These are phyloP conservation scores for Drosophila anceps DNA, from an alignment of 2,888 invertebrate species.

Conservation along the genomic window DNA sequence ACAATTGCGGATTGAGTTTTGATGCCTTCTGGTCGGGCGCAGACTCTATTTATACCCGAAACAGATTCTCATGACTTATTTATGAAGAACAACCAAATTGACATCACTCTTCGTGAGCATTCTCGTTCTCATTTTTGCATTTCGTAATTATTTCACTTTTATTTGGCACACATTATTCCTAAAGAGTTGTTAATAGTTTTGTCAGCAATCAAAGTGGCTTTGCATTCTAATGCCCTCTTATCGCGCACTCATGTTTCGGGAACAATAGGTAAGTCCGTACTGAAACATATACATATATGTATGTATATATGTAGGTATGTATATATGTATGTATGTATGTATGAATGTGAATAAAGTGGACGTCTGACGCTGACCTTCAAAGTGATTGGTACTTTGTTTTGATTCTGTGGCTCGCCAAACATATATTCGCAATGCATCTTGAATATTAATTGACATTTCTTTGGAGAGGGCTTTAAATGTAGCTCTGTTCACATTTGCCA, in stretches of 20 bases:
- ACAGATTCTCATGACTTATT: constrained; percentile 64
- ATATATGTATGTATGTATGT: background rate
- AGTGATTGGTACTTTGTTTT: constrained; percentile 49
- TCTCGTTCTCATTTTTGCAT: constrained; percentile 5
- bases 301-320: background rate
- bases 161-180: constrained; percentile 41
- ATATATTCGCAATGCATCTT: constrained; percentile 55
- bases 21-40: constrained; percentile 52
- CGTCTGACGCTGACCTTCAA: constrained; percentile 60
- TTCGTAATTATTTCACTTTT: constrained; percentile 50
- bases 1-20: constrained; percentile 60
- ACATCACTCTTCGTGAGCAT: too few relatives aligned
- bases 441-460: constrained; percentile 64
- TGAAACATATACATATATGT: background rate
- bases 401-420: constrained; percentile 33
- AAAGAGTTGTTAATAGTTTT: constrained; percentile 60
- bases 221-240: constrained; percentile 73
- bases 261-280: constrained; percentile 11
- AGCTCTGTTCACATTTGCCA: constrained; percentile 41
- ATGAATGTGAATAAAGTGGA: constrained; percentile 3
- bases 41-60: constrained; percentile 67
- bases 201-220: constrained; percentile 42
- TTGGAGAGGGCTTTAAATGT: constrained; percentile 21
- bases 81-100: constrained; percentile 49
- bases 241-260: constrained; percentile 45